Evolutionary conservation across 2,888 invertebrate genomes (phyloP).

Genomic region (Zeuzera pyrina): DNA sequence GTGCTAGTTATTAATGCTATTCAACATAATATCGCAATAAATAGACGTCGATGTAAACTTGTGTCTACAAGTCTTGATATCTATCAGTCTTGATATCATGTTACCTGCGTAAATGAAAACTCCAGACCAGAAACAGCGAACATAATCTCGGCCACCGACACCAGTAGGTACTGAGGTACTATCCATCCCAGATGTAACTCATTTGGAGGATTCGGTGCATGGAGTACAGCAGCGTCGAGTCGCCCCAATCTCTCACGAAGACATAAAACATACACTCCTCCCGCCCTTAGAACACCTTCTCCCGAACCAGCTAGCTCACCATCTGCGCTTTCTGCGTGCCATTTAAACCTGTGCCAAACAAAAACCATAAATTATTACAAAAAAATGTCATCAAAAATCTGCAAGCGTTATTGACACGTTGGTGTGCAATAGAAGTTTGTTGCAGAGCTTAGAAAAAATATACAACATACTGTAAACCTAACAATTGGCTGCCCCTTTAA

Average conservation of each 20-base stretch:
- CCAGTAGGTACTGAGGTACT: constrained; percentile 84
- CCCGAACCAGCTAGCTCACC: constrained; percentile 45
- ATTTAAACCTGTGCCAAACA: constrained; percentile 37
- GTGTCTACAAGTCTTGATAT: not conserved
- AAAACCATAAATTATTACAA: too few species aligned
- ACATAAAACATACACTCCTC: constrained; percentile 73
- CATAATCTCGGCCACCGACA: constrained; percentile 87
- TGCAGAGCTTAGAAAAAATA: too few species aligned
- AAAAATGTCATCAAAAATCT: too few species aligned
- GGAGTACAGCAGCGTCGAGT: constrained; percentile 70
- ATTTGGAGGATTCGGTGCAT: constrained; percentile 76
- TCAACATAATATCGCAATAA: not conserved
- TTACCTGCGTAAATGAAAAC: constrained; percentile 85
- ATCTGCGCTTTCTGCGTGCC: constrained; percentile 44
- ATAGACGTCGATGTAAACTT: not conserved
- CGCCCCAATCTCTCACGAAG: constrained; percentile 63
- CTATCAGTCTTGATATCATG: constrained; percentile 71
- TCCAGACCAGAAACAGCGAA: constrained; percentile 87
- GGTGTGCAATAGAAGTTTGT: too few species aligned
- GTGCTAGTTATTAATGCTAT: too few species aligned
- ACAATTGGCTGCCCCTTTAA: too few species aligned
- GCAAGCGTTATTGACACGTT: too few species aligned
- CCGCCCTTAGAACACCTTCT: constrained; percentile 42
- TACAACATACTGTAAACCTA: too few species aligned
- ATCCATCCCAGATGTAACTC: constrained; percentile 81